These are phyloP conservation scores for Cynopterus brachyotis DNA, from an alignment of 2,113 vertebrate genomes.

Conservation along the genomic window DNA sequence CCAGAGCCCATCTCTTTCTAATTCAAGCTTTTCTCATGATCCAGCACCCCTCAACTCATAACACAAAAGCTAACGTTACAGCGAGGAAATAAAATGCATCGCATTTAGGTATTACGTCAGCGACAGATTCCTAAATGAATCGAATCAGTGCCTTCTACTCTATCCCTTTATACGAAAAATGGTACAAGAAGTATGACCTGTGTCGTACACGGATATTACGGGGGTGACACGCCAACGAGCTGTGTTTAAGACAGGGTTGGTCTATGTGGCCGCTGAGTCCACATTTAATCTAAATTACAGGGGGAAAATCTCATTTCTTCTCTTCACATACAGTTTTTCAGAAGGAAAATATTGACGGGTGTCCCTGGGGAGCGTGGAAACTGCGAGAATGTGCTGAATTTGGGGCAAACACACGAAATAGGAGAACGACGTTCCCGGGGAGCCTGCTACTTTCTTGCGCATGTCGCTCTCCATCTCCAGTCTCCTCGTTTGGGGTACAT, in stretches of 20 bases:
- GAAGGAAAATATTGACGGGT: background rate
- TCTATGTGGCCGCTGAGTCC: background rate
- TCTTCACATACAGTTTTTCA: background rate
- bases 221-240: too few species aligned
- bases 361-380: background rate
- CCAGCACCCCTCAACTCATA: background rate
- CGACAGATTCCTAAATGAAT: background rate
- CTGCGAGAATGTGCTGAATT: background rate
- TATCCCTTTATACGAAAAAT: background rate
- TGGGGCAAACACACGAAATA: fast-evolving
- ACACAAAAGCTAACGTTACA: background rate
- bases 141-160: background rate
- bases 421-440: background rate
- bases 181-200: background rate
- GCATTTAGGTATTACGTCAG: background rate
- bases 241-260: background rate
- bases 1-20: background rate
- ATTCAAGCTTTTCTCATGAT: background rate
- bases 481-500: background rate
- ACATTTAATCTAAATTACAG: background rate
- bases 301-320: background rate
- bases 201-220: background rate
- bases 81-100: background rate
- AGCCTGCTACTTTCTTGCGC: fast-evolving
- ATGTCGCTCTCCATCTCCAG: background rate